phyloP scores from a whole-genome alignment of 2,113 vertebrate genomes.

The Planiliza haematocheilus region DNA sequence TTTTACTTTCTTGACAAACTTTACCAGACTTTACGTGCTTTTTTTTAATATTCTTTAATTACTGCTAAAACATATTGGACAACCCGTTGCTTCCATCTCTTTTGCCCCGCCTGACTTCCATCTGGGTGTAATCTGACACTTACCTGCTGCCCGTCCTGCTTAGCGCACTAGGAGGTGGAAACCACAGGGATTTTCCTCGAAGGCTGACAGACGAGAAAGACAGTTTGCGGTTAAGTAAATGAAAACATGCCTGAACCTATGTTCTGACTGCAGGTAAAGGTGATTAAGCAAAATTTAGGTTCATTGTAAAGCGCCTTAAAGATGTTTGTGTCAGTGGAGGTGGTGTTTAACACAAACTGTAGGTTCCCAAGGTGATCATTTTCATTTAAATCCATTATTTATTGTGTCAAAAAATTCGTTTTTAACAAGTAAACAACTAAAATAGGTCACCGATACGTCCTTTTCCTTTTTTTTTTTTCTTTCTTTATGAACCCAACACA shows the following conservation, averaged over 20 bases:
- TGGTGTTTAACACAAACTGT: too few relatives aligned
- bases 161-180: constrained; percentile 30
- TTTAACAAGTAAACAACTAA: too few relatives aligned
- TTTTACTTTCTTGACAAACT: not conserved
- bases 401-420: too few relatives aligned
- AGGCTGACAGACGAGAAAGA: constrained; percentile 18
- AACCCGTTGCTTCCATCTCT: not conserved
- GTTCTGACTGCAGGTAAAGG: too few relatives aligned
- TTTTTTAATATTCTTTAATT: constrained; percentile 1
- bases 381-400: too few relatives aligned
- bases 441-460: too few relatives aligned
- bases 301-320: too few relatives aligned
- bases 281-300: too few relatives aligned
- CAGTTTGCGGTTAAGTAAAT: constrained; percentile 14
- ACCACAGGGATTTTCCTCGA: constrained; percentile 8
- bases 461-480: not conserved
- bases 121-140: constrained; percentile 51
- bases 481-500: constrained; percentile 19
- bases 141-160: constrained; percentile 24
- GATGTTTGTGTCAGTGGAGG: too few relatives aligned
- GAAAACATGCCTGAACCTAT: not conserved
- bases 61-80: not conserved
- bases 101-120: constrained; percentile 24
- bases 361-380: too few relatives aligned
- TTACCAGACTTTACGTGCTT: not conserved